A percentile compares a stretch with the other conserved stretches of the same genome.
Evolutionary conservation across 2,797 vertebrate genomes (phyloP).

Genomic region (Petrocephalus schoutedeni): DNA sequence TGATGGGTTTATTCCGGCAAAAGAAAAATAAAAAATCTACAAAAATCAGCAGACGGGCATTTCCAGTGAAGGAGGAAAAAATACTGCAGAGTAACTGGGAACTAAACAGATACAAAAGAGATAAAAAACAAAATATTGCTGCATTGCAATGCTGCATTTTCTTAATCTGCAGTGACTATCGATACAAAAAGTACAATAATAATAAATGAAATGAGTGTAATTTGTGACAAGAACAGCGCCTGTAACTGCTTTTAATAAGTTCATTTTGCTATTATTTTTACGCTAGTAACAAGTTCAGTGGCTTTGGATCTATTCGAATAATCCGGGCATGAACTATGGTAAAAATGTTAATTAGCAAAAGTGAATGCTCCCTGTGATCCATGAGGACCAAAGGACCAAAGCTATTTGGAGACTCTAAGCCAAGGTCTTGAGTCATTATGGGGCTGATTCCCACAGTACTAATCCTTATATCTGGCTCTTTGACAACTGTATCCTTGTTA

Average conservation of each 20-base stretch:
- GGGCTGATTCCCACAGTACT: not conserved
- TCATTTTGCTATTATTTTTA: not conserved
- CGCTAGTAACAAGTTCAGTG: not conserved
- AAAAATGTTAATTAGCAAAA: constrained; percentile 2
- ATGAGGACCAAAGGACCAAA: not conserved
- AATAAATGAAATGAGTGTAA: not conserved
- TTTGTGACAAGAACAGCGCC: not conserved
- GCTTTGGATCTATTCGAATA: not conserved
- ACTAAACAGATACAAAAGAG: not conserved
- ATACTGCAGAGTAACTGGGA: not conserved
- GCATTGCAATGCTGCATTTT: not conserved
- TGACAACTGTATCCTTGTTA: not conserved
- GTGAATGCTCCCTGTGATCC: not conserved
- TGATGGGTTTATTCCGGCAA: not conserved
- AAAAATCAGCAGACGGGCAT: not conserved
- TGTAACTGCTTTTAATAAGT: not conserved
- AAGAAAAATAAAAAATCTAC: not conserved
- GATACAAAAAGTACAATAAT: not conserved
- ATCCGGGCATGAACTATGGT: not conserved
- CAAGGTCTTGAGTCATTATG: constrained; percentile 1
- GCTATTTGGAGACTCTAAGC: not conserved
- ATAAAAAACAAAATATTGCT: not conserved
- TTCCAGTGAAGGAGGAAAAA: not conserved
- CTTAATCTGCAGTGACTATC: not conserved
- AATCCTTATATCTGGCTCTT: not conserved